Base-by-base conservation (phyloP, 2,888 invertebrate species). In the Catocala sponsa region DNA sequence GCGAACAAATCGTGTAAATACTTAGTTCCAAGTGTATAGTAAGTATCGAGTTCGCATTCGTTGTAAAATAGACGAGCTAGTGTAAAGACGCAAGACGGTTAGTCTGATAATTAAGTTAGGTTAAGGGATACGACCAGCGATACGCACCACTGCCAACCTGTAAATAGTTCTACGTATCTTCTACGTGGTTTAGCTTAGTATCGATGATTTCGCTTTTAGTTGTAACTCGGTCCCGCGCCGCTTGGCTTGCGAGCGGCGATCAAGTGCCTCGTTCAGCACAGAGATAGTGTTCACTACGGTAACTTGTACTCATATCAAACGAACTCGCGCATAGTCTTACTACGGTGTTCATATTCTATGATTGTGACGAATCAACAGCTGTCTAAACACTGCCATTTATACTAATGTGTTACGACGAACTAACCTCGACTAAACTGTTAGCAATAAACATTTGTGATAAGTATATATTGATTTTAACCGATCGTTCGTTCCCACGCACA, bases 361-460 rank as follows among this genome's bases (percentile, higher is more conserved):
- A 84, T 78, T 76, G 70, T 70, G 73, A 82, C 76, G 87, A 87
- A 87, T 88, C 87, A 85, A 88, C 89, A 87, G 74, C 88, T 88
- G 90, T 90, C 88, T 86, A 74, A 72, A 65, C 62, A 65, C 64
- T 76, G 76, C 74, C 76, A 76, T 70, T 25, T 25, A 25, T 25
- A 25, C 67, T 53, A 46, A 54, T 69, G 70, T 74, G 69, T 59
- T 56, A 68, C 64, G 50, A 68, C 54, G 59, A 43, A 38, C 62
- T 61, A 78, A 82, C 82, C 80, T 84, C 85, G 80, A 84, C 74
- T 81, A 76, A 80, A 90, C 81, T 84, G 75, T 86, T 91, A 94
- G 94, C 93, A 92, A 92, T 94, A 92, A 91, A 63, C 44, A 76
- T 87, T 88, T 92, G 92, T 92, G 93, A 93, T 93, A 92, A 88